These are phyloP conservation scores for Sebastes iracundus DNA, from an alignment of 2,797 vertebrate genomes.

Conservation along the genomic window DNA sequence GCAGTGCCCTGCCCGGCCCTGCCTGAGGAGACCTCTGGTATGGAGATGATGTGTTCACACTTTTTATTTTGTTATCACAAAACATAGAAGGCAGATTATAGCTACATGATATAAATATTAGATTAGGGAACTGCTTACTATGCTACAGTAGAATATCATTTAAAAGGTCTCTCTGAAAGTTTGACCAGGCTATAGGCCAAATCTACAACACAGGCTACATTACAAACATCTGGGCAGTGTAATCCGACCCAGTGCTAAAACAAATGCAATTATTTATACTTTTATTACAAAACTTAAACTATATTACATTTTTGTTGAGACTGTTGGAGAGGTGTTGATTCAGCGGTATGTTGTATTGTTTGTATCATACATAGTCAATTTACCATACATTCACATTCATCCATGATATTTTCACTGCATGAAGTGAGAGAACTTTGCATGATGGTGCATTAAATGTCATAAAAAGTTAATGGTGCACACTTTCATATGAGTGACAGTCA, in stretches of 20 bases:
- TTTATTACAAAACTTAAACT: not conserved
- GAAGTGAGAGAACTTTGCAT: not conserved
- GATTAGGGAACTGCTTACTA: not conserved
- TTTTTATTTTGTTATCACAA: not conserved
- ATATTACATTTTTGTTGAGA: not conserved
- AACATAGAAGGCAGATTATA: not conserved
- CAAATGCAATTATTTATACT: not conserved
- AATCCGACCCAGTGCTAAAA: not conserved
- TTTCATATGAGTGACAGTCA: not conserved
- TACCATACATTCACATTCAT: not conserved
- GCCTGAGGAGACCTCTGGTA: not conserved
- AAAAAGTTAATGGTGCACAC: not conserved
- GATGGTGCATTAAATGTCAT: not conserved
- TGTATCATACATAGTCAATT: not conserved
- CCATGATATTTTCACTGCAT: not conserved
- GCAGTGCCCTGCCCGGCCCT: too few species aligned
- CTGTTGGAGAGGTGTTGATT: not conserved
- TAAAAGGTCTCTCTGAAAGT: not conserved
- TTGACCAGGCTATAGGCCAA: not conserved
- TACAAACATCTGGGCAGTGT: not conserved
- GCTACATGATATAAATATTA: not conserved
- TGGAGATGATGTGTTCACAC: not conserved
- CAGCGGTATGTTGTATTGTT: not conserved
- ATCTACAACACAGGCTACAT: not conserved
- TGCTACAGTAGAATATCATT: not conserved